These are phyloP conservation scores for Siniperca chuatsi DNA, from an alignment of 2,113 vertebrate genomes.

Conservation along the genomic window DNA sequence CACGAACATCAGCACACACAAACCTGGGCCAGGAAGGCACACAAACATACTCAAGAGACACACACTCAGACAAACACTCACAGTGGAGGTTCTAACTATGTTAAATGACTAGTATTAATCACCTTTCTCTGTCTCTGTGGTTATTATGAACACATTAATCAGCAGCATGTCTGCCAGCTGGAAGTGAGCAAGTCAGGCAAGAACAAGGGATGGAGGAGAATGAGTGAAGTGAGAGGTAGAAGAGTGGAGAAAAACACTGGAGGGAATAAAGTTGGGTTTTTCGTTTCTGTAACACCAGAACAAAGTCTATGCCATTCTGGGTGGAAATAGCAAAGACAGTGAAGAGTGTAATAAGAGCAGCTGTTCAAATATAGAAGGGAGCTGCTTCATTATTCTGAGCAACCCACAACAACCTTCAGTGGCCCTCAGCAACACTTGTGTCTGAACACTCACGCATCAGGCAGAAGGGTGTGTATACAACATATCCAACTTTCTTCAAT, in stretches of 20 bases:
- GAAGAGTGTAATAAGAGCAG: conserved; percentile 23
- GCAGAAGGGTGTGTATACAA: background rate
- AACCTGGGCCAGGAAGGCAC: conserved; percentile 11
- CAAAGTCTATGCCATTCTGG: conserved; percentile 7
- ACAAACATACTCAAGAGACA: conserved; percentile 24
- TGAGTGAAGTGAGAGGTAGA: conserved; percentile 13
- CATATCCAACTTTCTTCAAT: background rate
- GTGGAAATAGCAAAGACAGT: conserved; percentile 1
- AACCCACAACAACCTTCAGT: conserved; percentile 11
- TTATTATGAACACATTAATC: conserved; percentile 79
- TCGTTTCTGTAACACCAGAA: background rate
- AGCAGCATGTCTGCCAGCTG: conserved; percentile 64
- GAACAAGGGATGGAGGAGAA: conserved; percentile 26
- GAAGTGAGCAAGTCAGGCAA: conserved; percentile 39
- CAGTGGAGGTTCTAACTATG: conserved; percentile 47
- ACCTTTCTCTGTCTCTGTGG: conserved; percentile 65
- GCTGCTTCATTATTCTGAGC: conserved; percentile 27
- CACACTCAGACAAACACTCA: conserved; percentile 46
- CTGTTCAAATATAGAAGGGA: conserved; percentile 24
- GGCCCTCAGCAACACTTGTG: conserved; percentile 12
- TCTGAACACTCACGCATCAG: conserved; percentile 23
- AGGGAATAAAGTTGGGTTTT: background rate
- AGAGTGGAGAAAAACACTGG: background rate
- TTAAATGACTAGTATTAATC: conserved; percentile 78
- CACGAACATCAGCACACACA: conserved; percentile 6